Conservation (phyloP, 2,113 vertebrate species). For the Dipodomys stephensi region DNA sequence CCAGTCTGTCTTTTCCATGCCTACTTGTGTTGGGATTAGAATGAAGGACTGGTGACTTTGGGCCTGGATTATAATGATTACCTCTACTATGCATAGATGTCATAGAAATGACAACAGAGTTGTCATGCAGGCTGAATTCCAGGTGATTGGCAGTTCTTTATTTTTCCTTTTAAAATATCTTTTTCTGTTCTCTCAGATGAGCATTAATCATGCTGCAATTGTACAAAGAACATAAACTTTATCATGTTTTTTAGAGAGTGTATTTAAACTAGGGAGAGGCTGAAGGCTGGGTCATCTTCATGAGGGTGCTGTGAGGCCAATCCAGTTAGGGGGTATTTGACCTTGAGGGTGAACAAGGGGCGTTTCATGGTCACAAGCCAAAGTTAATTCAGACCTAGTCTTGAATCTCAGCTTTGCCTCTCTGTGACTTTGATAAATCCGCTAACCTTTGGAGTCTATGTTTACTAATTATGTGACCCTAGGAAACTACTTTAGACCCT, state of each 20-base stretch:
- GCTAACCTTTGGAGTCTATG: background rate
- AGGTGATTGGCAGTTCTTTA: background rate
- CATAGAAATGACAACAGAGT: background rate
- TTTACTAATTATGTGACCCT: background rate
- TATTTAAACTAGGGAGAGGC: background rate
- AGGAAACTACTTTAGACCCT: background rate
- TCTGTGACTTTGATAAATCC: background rate
- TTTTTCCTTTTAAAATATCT: background rate
- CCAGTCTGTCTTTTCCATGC: background rate
- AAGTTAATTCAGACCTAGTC: background rate
- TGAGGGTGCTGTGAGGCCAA: fast-evolving
- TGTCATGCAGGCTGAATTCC: background rate
- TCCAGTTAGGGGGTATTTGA: no score
- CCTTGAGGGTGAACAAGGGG: background rate
- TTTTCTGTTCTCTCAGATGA: background rate
- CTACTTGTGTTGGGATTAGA: background rate
- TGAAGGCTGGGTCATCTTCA: background rate
- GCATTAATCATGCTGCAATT: background rate
- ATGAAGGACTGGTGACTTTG: background rate
- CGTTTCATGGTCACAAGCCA: no score
- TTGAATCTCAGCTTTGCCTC: background rate
- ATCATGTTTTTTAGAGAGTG: background rate
- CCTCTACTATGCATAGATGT: background rate
- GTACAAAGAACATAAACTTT: background rate
- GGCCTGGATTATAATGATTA: background rate